Evolutionary conservation across 2,888 invertebrate genomes (phyloP).

Genomic region (Linyphia triangularis): DNA sequence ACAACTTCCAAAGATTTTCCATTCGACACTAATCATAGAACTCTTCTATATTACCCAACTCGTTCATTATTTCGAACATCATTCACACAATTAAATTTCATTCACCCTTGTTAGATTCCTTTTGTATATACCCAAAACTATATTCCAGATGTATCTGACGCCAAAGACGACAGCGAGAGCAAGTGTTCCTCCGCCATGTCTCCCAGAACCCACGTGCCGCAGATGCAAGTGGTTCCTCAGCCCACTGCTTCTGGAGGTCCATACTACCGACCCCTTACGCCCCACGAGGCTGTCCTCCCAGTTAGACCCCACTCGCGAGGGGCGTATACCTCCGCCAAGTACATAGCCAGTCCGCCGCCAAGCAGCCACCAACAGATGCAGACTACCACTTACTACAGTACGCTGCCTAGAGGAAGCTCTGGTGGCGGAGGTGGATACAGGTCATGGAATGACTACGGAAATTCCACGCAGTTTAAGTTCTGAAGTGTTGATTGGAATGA

Average conservation of each 20-base stretch:
- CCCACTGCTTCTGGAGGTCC: conserved; percentile 17
- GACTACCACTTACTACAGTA: conserved; percentile 38
- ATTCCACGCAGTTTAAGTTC: conserved; percentile 47
- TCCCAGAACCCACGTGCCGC: conserved; percentile 23
- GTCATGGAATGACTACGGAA: conserved; percentile 49
- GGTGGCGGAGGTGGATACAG: conserved; percentile 45
- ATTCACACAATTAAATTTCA: no score
- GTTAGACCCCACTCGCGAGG: conserved; percentile 44
- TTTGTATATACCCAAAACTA: not conserved
- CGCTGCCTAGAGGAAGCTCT: conserved; percentile 22
- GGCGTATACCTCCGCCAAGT: conserved; percentile 49
- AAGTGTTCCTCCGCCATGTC: conserved; percentile 43
- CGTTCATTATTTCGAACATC: no score
- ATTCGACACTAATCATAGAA: no score
- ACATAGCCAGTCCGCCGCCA: conserved; percentile 17
- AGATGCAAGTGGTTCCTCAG: conserved; percentile 27
- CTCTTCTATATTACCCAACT: no score
- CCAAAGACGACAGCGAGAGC: conserved; percentile 60
- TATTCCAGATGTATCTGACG: conserved; percentile 33
- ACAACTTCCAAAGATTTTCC: no score
- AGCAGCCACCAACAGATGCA: conserved; percentile 20
- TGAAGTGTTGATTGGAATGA: not conserved
- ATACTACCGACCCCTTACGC: conserved; percentile 56
- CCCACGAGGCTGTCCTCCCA: conserved; percentile 24
- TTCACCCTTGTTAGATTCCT: no score